phyloP scores from a whole-genome alignment of 2,113 vertebrate genomes.

The Chaenocephalus aceratus region DNA sequence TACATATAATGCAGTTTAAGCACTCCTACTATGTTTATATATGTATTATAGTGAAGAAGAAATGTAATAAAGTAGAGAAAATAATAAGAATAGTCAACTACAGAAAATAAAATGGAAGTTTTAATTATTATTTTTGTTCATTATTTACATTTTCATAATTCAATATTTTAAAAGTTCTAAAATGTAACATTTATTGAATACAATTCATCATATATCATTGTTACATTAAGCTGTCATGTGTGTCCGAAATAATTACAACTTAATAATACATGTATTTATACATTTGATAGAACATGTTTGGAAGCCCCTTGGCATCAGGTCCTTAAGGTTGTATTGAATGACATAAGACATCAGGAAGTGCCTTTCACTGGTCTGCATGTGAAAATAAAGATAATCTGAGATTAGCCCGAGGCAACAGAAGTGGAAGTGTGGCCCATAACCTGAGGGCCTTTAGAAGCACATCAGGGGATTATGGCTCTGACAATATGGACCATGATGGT shows the following conservation, averaged over 20 bases:
- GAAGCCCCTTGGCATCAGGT: not conserved
- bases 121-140: too few species aligned
- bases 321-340: constrained; percentile 1
- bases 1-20: too few species aligned
- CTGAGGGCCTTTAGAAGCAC: constrained; percentile 62
- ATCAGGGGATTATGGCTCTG: constrained; percentile 66
- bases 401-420: constrained; percentile 74
- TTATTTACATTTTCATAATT: too few species aligned
- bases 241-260: not conserved
- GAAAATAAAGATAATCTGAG: constrained; percentile 75
- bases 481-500: constrained; percentile 71
- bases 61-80: too few species aligned
- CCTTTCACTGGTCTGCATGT: constrained; percentile 57
- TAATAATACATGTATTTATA: not conserved
- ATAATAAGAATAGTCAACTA: too few species aligned
- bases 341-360: constrained; percentile 23
- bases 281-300: constrained; percentile 3
- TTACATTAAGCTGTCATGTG: not conserved
- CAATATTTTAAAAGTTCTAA: too few species aligned
- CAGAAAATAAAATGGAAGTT: too few species aligned
- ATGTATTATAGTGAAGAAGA: too few species aligned
- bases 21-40: too few species aligned
- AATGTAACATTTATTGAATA: too few species aligned
- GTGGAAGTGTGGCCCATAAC: constrained; percentile 75
- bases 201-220: not conserved